Base-by-base conservation (phyloP, 2,113 vertebrate genomes). In the Rhizomys pruinosus region DNA sequence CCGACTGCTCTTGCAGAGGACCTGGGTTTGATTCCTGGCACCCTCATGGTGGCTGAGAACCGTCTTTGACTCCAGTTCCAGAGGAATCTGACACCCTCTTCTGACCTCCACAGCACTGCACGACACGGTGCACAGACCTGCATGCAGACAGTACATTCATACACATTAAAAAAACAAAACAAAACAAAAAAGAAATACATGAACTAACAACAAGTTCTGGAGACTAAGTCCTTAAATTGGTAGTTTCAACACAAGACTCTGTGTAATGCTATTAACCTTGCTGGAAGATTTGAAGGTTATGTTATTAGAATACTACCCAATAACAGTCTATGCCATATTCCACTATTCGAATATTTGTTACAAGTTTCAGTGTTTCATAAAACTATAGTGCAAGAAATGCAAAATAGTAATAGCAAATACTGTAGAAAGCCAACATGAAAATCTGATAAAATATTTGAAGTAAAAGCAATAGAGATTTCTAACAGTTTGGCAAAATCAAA, bases 171-270 rank as follows among this genome's bases (percentile, higher is more conserved):
- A n/a, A n/a, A n/a, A n/a, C n/a, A n/a, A n/a, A n/a, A n/a, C n/a
- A n/a, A n/a, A n/a, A n/a, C n/a, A n/a, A n/a, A n/a, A n/a, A n/a
- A n/a, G n/a, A n/a, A n/a, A n/a, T n/a, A n/a, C n/a, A n/a, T n/a
- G n/a, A n/a, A n/a, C n/a, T n/a, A 88, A 88, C 93, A 80, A 59
- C 63, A 90, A 47, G 82, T 73, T 90, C 77, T 32, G 17, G 37
- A 93, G 29, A 82, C 44, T 39, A 90, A 81, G 52, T 57, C 55
- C 55, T 94, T 68, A 95, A 93, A 79, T 69, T 79, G 89, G 77
- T 89, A 92, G 34, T 94, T 93, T 72, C 63, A 39, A 42, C 34
- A 76, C 17, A 66, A 15, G 74, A 80, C 47, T 90, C 63, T 73
- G 13, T 82, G 39, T 80, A 84, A 87, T 44, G 39, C 42, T 85